A percentile compares a stretch with the other conserved stretches of the same genome.
Conservation (phyloP, 1,140 invertebrate genomes). For the Goniozus legneri region DNA sequence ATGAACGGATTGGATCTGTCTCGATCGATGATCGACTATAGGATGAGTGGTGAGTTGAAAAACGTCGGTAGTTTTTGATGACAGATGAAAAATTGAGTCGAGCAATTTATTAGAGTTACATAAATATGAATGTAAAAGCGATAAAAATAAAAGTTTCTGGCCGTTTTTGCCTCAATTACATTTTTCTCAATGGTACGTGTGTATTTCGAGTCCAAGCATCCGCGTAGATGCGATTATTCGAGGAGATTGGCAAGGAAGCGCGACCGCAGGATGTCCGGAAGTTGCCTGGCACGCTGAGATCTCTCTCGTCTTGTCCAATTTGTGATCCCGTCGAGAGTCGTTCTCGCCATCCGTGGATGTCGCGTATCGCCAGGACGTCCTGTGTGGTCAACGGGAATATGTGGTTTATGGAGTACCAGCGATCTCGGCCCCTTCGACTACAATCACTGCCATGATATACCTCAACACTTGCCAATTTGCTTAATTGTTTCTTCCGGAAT, state of each 20-base stretch:
- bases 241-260: slow-evolving; percentile 18
- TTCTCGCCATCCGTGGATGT: no score
- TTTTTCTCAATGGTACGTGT: background rate
- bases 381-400: slow-evolving; percentile 34
- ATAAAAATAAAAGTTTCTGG: no score
- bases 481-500: slow-evolving; percentile 38
- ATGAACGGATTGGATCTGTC: slow-evolving; percentile 30
- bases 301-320: background rate
- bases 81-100: no score
- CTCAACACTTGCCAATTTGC: slow-evolving; percentile 25
- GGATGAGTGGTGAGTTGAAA: slow-evolving; percentile 36
- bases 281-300: background rate
- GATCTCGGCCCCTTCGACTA: slow-evolving; percentile 18
- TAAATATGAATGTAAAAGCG: no score
- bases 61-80: background rate
- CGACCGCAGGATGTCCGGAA: slow-evolving; percentile 24
- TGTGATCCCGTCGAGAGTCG: no score
- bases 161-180: no score
- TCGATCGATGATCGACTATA: slow-evolving; percentile 25
- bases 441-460: slow-evolving; percentile 30
- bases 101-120: no score
- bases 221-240: background rate
- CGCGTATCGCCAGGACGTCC: slow-evolving; percentile 42
- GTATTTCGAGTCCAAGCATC: no score
- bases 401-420: slow-evolving; percentile 28